A percentile compares a stretch with the other conserved stretches of the same genome.
Evolutionary conservation across 2,113 vertebrate species (phyloP).

Genomic region (Ameiurus melas): DNA sequence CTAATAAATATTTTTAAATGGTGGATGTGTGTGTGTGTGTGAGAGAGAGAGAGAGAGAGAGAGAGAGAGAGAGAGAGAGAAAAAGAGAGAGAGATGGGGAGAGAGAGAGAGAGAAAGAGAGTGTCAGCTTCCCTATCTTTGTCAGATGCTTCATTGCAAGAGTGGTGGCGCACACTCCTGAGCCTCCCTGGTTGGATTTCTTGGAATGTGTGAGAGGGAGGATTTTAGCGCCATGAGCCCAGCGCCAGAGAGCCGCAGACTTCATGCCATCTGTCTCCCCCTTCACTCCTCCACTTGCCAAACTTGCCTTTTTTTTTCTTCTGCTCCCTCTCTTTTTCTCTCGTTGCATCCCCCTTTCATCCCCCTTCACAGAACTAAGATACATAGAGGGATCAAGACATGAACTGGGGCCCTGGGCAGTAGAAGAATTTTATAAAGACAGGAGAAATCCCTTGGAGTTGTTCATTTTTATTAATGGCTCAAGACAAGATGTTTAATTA

Average conservation of each 20-base stretch:
- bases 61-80: background rate
- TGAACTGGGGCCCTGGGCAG: slow-evolving; percentile 58
- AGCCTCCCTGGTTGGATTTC: slow-evolving; percentile 80
- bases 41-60: background rate
- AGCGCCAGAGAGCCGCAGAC: slow-evolving; percentile 80
- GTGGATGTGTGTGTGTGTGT: slow-evolving; percentile 54
- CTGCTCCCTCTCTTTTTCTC: slow-evolving; percentile 45
- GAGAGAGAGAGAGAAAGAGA: slow-evolving; percentile 41
- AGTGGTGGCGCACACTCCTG: slow-evolving; percentile 74
- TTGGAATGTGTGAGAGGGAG: slow-evolving; percentile 82
- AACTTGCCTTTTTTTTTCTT: slow-evolving; percentile 78
- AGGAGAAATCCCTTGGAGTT: slow-evolving; percentile 57
- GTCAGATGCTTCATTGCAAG: slow-evolving; percentile 64
- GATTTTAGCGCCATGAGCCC: slow-evolving; percentile 80
- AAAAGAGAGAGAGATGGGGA: slow-evolving; percentile 14
- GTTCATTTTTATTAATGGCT: slow-evolving; percentile 65
- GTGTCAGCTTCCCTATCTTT: slow-evolving; percentile 52
- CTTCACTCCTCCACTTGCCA: slow-evolving; percentile 75
- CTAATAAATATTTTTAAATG: slow-evolving; percentile 52
- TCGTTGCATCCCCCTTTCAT: slow-evolving; percentile 70
- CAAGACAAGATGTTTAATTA: slow-evolving; percentile 68
- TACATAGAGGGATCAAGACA: slow-evolving; percentile 73
- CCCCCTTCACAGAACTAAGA: slow-evolving; percentile 74
- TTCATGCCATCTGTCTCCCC: slow-evolving; percentile 83
- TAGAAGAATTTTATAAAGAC: slow-evolving; percentile 44